A percentile compares a stretch with the other conserved stretches of the same genome.
These are phyloP conservation scores for Hassar affinis DNA, from an alignment of 2,113 vertebrate genomes.

Conservation along the genomic window DNA sequence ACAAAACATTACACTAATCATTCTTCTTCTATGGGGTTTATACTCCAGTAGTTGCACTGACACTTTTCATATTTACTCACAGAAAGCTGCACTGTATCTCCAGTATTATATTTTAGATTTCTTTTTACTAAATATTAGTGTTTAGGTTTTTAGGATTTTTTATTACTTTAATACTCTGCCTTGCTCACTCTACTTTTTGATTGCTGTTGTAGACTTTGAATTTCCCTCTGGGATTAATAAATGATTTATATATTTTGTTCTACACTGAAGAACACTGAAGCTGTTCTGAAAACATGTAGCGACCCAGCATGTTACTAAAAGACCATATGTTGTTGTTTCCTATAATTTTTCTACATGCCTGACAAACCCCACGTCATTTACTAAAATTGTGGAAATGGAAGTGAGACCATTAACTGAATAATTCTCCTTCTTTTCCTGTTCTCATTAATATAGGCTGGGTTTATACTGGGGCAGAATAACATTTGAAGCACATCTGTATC, in stretches of 20 bases:
- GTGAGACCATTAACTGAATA: slow-evolving; percentile 47
- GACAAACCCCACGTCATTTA: neutral
- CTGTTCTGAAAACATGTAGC: too few relatives aligned
- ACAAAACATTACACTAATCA: neutral
- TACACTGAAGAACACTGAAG: neutral
- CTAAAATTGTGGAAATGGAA: slow-evolving; percentile 39
- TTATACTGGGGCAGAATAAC: slow-evolving; percentile 62
- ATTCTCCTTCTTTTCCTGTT: slow-evolving; percentile 58
- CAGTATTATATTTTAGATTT: neutral
- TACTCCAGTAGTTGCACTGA: neutral
- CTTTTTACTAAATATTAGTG: neutral
- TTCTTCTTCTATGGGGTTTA: neutral
- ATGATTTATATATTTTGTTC: neutral
- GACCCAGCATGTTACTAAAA: neutral
- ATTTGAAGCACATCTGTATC: slow-evolving; percentile 66
- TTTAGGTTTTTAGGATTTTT: neutral
- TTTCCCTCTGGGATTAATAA: neutral
- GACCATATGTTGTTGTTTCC: neutral
- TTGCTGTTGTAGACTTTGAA: neutral
- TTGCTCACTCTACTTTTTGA: neutral
- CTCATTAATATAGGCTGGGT: slow-evolving; percentile 55
- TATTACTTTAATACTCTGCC: neutral
- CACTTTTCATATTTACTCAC: neutral
- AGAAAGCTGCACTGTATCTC: neutral
- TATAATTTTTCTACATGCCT: neutral